Base-by-base conservation (phyloP, 2,113 vertebrate species). In the Nicator chloris region DNA sequence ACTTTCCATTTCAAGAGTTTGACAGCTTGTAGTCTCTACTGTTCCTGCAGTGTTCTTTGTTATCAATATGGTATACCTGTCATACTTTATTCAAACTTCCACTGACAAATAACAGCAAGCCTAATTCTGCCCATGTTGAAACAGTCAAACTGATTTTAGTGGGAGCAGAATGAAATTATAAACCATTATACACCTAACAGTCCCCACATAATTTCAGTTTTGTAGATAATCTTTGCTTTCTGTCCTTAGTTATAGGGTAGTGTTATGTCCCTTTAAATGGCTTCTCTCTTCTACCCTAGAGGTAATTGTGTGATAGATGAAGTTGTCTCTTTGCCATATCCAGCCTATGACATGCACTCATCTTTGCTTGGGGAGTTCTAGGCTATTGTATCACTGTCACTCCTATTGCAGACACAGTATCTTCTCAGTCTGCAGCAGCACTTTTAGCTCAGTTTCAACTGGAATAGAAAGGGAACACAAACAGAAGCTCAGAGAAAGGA, bases 331-430 rank as follows among this genome's bases (percentile, higher is more conserved):
- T 49, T 82, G 44, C 53, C 15, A 9, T 30, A 10, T 22, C 30
- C 45, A 73, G 31, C 13, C 30, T 35, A 18, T 9, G 14, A 57
- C 1, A 1, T 10, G 37, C 23, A 61, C n/a, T n/a, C 0, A 1
- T 50, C 11, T 35, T 31, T 68, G 37, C 30, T 11, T 17, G 18
- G 57, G 27, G 57, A 57, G 35, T 35, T 85, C 23, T 80, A 49
- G 50, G 59, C 42, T 50, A 5, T 17, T 59, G 8, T 50, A 42
- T 27, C 33, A 30, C 50, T 19, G n/a, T 50, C 49, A 12, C 21
- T 59, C 23, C 22, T 23, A 0, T 5, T 66, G 39, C 5, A 51
- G 26, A 53, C 33, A 15, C 19, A 17, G 33, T 12, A 26, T 24
- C 9, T 27, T 84, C 30, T 27, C 50, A 54, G 71, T 8, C 23